Base-by-base conservation (phyloP, 1,140 invertebrate species). In the Drosophila varians region DNA sequence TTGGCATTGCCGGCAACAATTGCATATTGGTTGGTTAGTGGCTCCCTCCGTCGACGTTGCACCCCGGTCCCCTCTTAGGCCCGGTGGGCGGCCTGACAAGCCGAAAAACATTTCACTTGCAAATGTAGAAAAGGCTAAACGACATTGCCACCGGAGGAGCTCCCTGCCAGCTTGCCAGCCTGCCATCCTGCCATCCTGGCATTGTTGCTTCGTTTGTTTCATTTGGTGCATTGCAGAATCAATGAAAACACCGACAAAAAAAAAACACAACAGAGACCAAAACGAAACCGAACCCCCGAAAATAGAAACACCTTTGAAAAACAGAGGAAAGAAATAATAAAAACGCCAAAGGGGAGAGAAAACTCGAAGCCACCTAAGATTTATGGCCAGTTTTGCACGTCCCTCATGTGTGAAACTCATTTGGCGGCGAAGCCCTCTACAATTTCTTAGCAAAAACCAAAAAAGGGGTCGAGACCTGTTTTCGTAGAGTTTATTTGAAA, bases 371-470 rank as follows among this genome's bases (percentile, higher is more conserved):
- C 25, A 19, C 47, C 34, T 46, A 70, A 80, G 77, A 86, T 86
- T 86, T 86, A 86, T 86, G 82, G 73, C 14, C 76, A 74, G 55
- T 86, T 86, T 86, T 77, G 82, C 80, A 76, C 80, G 80, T 87
- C 87, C 58, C 51, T 86, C 80, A 87, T 87, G 80, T 86, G 82
- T 86, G 80, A 87, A 87, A 86, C 86, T 80, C 72, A 87, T 86
- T 86, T 73, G 82, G 68, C 66, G 72, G 76, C 72, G 47, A 62
- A 51, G 62, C 48, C 61, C 70, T n/a, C n/a, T 48, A 51, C 52
- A 61, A 38, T 38, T 49, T 8, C 42, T 12, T 31, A 2, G 28
- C 28, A 31, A 11, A 31, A 18, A 34, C 14, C 19, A 21, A n/a
- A 18, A 40, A 18, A 34, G 21, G 38, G 16, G 42, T 11, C 23